Conservation (phyloP, 2,113 vertebrate species). For the Emberiza fucata region DNA sequence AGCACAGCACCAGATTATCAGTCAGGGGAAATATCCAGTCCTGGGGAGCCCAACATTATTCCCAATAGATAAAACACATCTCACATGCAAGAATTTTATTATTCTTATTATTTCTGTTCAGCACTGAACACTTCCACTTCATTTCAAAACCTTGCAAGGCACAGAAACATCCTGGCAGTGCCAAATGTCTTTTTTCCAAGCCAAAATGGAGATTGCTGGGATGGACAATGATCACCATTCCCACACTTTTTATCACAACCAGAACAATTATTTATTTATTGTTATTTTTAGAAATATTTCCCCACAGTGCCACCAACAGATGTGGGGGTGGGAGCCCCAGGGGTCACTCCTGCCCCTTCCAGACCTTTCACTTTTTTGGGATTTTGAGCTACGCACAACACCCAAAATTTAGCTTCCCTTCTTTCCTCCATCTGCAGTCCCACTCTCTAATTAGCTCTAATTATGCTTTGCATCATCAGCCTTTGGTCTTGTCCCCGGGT, state of each 20-base stretch:
- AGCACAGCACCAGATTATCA: neutral
- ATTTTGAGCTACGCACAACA: neutral
- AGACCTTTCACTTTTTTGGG: neutral
- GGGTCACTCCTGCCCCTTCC: neutral
- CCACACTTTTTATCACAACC: neutral
- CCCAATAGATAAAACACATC: neutral
- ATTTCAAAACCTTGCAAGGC: neutral
- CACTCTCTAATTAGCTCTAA: neutral
- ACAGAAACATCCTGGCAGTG: accelerated
- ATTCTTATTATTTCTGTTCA: neutral
- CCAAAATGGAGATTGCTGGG: accelerated
- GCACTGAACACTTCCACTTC: neutral
- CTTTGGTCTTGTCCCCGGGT: neutral
- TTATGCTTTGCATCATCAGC: neutral
- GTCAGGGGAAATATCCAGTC: neutral
- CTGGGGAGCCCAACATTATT: neutral
- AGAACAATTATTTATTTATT: neutral
- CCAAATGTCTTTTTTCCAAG: neutral
- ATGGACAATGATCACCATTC: neutral
- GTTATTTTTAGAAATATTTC: neutral
- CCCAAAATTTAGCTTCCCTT: neutral
- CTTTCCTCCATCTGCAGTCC: neutral
- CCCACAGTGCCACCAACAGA: too few relatives aligned
- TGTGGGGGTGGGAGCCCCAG: neutral
- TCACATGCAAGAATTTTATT: neutral